Conservation (phyloP, 2,797 vertebrate genomes). For the Toxotes lorentzi region DNA sequence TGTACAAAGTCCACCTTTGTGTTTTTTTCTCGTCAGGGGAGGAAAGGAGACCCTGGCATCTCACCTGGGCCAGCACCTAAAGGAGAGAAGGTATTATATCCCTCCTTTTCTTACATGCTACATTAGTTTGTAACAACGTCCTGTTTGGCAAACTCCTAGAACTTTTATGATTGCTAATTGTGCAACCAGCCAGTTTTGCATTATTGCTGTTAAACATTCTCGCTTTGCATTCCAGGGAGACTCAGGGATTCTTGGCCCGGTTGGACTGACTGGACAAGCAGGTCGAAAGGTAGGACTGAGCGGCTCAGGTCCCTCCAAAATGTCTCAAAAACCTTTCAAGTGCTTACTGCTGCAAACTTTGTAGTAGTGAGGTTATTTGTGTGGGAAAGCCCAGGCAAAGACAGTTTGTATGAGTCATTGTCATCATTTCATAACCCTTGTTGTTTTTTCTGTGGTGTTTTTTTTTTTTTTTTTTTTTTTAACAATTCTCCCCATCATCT, state of each 20-base stretch:
- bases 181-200: neutral
- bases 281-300: slow-evolving; percentile 91
- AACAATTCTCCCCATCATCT: slow-evolving; percentile 37
- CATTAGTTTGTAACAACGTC: slow-evolving; percentile 15
- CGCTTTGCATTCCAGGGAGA: slow-evolving; percentile 87
- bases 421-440: slow-evolving; percentile 31
- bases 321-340: neutral
- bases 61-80: slow-evolving; percentile 93
- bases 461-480: neutral
- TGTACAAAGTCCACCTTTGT: slow-evolving; percentile 39
- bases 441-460: slow-evolving; percentile 7
- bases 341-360: slow-evolving; percentile 16
- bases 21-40: slow-evolving; percentile 84
- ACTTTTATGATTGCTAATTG: slow-evolving; percentile 8
- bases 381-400: slow-evolving; percentile 32
- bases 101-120: slow-evolving; percentile 6
- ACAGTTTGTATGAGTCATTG: slow-evolving; percentile 25
- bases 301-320: neutral
- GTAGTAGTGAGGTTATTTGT: slow-evolving; percentile 18
- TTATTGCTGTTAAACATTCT: slow-evolving; percentile 25
- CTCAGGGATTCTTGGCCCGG: slow-evolving; percentile 88
- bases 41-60: slow-evolving; percentile 94
- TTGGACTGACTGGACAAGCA: slow-evolving; percentile 88
- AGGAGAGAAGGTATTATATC: slow-evolving; percentile 91
- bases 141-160: slow-evolving; percentile 3